Percentiles rank a stretch among this genome's conserved stretches.
Evolutionary conservation across 1,140 invertebrate genomes (phyloP).

Genomic region (Limonius californicus): DNA sequence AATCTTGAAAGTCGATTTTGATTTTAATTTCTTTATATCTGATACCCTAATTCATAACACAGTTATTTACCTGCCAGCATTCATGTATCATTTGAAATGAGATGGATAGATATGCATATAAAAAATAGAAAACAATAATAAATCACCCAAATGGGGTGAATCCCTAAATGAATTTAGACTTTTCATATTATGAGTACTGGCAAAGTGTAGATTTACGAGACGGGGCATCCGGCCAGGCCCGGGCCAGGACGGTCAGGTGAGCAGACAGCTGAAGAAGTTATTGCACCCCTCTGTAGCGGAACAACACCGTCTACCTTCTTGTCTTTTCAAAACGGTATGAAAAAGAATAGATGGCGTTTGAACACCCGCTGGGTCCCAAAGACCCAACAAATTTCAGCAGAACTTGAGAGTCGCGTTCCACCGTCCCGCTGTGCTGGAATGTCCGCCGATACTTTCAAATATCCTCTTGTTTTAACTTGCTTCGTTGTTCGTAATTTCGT

Average conservation of each 20-base stretch:
- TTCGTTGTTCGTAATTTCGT: slow-evolving; percentile 6
- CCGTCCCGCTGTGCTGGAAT: slow-evolving; percentile 20
- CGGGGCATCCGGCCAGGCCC: neutral
- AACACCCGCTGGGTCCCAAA: slow-evolving; percentile 16
- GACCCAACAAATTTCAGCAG: slow-evolving; percentile 24
- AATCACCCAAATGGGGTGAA: neutral
- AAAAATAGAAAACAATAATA: neutral
- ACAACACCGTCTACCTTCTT: slow-evolving; percentile 22
- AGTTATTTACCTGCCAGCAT: no score
- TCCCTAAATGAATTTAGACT: neutral
- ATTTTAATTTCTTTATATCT: no score
- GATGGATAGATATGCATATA: neutral
- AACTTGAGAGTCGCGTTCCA: slow-evolving; percentile 16
- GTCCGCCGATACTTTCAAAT: slow-evolving; percentile 18
- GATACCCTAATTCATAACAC: no score
- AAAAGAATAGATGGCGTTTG: slow-evolving; percentile 25
- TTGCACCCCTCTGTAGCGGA: slow-evolving; percentile 15
- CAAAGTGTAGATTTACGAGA: slow-evolving; percentile 10
- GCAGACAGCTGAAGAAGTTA: slow-evolving; percentile 18
- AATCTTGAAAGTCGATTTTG: no score
- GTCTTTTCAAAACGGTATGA: slow-evolving; percentile 17
- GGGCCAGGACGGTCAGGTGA: slow-evolving; percentile 3
- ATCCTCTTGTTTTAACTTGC: slow-evolving; percentile 9
- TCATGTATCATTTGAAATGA: neutral
- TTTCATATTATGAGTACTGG: neutral